Percentiles rank a stretch among this genome's conserved stretches.
Evolutionary conservation across 2,888 invertebrate species (phyloP).

Genomic region (Electrophaes corylata): DNA sequence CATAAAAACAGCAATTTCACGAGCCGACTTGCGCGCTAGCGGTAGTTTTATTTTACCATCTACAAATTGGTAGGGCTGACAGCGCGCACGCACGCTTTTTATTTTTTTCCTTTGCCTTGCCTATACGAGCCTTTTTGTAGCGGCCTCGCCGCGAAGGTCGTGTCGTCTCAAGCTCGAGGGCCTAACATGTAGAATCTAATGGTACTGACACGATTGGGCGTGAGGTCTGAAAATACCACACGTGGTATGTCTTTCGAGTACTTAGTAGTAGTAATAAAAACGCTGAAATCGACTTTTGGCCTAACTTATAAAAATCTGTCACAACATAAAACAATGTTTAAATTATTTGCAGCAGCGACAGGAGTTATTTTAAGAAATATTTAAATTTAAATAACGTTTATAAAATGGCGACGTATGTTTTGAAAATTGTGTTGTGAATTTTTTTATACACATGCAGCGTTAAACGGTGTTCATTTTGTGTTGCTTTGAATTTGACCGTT

Average conservation of each 20-base stretch:
- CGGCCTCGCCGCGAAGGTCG: conserved; percentile 60
- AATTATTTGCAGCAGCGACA: too few species aligned
- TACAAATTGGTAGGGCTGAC: conserved; percentile 71
- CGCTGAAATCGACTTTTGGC: too few species aligned
- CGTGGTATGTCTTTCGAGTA: too few species aligned
- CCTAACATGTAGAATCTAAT: conserved; percentile 16
- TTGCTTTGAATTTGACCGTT: background rate
- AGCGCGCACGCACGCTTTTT: conserved; percentile 57
- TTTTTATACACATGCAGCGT: background rate
- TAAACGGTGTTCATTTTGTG: background rate
- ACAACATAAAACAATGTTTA: too few species aligned
- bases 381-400: too few species aligned
- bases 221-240: background rate
- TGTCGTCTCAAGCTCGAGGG: conserved; percentile 4
- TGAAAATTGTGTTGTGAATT: background rate
- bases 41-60: conserved; percentile 54
- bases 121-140: conserved; percentile 54
- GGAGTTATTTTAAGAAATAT: too few species aligned
- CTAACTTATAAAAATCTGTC: too few species aligned
- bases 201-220: conserved; percentile 5
- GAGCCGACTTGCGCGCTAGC: conserved; percentile 26
- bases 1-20: conserved; percentile 4
- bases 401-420: background rate
- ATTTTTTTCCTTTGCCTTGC: conserved; percentile 45
- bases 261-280: too few species aligned